Evolutionary conservation across 2,113 vertebrate species (phyloP), one percentile per base, ranked within the genome.

Genomic region (Hydrolagus affinis): DNA sequence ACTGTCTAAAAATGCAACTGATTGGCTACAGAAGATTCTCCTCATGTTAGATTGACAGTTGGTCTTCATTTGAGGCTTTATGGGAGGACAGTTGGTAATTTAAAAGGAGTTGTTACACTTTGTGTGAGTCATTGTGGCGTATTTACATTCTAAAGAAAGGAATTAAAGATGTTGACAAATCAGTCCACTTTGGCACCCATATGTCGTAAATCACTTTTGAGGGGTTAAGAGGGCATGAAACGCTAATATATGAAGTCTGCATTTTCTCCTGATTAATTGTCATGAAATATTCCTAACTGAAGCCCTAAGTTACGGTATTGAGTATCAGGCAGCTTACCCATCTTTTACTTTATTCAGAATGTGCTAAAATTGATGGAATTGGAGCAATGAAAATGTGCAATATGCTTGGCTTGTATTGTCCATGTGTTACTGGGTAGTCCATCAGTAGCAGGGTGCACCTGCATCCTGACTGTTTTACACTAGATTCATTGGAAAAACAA

Each of bases 51-150:
- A 83, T 11, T 83, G 78, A 83, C 78, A 83, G 78, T 60, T 83
- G 78, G 78, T 66, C 78, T 64, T 83, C 32, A 83, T 30, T 83
- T 28, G 64, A 21, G 62, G 66, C 66, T 83, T 83, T 83, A 62
- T 64, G 78, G 78, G 78, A 83, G 78, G 78, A 83, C 78, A 83
- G 78, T 83, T 83, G 19, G 23, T 83, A 83, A 83, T 83, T 83
- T 83, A 83, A 83, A 83, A 83, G 78, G 60, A 66, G 78, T 15
- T 60, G 78, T 83, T 83, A 64, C 78, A 66, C 66, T 66, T 83
- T 60, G 66, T 68, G 78, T 83, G 32, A 66, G 78, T 25, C 66
- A 44, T 44, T 44, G 44, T 83, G 64, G 66, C 66, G 66, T 83
- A 83, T 83, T 32, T 32, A 68, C 78, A 32, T 83, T 83, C 15